Evolutionary conservation across 2,888 invertebrate species (phyloP).

Genomic region (Zhengitettix transpicula): DNA sequence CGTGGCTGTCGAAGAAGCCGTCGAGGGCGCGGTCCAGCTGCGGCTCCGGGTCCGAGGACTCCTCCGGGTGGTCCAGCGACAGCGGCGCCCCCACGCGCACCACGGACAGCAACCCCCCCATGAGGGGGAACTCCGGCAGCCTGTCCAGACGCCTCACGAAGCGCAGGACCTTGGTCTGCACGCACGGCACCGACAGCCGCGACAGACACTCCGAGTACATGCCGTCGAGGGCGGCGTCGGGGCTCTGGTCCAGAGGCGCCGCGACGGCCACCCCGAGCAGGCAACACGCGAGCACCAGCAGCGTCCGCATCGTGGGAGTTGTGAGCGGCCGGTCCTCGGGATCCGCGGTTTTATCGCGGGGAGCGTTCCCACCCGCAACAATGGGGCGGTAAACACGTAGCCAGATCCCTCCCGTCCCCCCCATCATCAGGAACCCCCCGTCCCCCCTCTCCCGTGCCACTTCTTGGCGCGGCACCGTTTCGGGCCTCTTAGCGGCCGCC

Average conservation of each 20-base stretch:
- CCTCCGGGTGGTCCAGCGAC: not conserved
- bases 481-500: too few species aligned
- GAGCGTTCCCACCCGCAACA: too few species aligned
- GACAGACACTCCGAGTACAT: constrained; percentile 37
- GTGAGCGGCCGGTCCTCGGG: too few species aligned
- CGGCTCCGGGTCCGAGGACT: constrained; percentile 19
- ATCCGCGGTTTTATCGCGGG: too few species aligned
- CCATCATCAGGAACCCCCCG: too few species aligned
- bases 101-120: not conserved
- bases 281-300: too few species aligned
- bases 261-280: too few species aligned
- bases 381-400: too few species aligned
- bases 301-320: too few species aligned
- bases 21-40: constrained; percentile 36
- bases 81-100: not conserved
- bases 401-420: too few species aligned
- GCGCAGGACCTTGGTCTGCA: constrained; percentile 37
- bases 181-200: constrained; percentile 36
- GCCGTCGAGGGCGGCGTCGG: constrained; percentile 29
- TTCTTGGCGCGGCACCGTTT: too few species aligned
- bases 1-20: constrained; percentile 38
- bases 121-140: not conserved
- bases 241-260: not conserved
- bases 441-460: too few species aligned
- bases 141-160: constrained; percentile 37